Evolutionary conservation across 2,888 invertebrate species (phyloP).

Genomic region (Pyrrhosoma nymphula): DNA sequence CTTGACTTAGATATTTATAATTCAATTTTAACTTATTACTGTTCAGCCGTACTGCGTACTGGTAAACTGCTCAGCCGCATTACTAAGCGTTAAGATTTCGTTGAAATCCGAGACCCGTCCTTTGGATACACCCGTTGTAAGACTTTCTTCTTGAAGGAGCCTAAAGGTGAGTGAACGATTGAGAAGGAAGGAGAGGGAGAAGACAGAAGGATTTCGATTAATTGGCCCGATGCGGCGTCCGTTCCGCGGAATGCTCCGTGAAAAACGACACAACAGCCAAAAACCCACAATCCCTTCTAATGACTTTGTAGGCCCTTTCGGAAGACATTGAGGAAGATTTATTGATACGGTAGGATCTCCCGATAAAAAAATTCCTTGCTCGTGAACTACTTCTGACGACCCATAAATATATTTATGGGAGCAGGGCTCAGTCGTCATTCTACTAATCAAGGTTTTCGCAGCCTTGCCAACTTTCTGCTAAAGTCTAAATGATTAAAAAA

Average conservation of each 20-base stretch:
- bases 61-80: no score
- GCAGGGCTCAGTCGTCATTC: neutral
- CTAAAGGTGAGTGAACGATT: neutral
- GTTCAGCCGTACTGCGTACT: no score
- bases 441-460: neutral
- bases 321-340: neutral
- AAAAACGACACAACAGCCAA: slow-evolving; percentile 10
- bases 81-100: no score
- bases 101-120: no score
- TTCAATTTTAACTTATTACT: no score
- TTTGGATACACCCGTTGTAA: no score
- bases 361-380: neutral
- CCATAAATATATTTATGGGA: neutral
- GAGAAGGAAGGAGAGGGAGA: neutral
- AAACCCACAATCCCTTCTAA: neutral
- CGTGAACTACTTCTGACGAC: neutral
- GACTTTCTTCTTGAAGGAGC: neutral
- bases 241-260: neutral
- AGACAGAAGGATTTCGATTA: neutral
- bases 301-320: neutral
- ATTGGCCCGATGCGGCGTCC: neutral
- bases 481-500: no score
- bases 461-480: no score
- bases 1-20: no score
- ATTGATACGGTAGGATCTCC: neutral